Conservation (phyloP, 2,888 invertebrate species). For the Chalcosyrphus nemorum region DNA sequence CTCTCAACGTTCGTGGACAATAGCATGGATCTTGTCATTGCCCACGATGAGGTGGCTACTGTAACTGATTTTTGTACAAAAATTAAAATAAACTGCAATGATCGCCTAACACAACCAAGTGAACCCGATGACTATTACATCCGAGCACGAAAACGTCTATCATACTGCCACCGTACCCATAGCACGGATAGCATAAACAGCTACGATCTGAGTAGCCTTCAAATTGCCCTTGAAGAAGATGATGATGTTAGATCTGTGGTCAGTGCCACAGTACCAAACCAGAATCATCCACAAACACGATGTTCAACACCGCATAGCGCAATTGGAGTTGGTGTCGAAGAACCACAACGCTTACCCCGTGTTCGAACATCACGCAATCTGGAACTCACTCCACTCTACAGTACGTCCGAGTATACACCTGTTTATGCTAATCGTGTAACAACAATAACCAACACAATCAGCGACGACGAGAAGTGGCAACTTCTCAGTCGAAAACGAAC, state of each 20-base stretch:
- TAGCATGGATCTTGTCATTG: slow-evolving; percentile 85
- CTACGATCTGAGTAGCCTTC: slow-evolving; percentile 78
- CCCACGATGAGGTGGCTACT: slow-evolving; percentile 85
- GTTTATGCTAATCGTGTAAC: slow-evolving; percentile 80
- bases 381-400: slow-evolving; percentile 79
- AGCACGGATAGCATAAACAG: slow-evolving; percentile 79
- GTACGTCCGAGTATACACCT: slow-evolving; percentile 79
- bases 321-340: slow-evolving; percentile 75
- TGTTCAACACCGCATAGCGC: slow-evolving; percentile 75
- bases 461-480: slow-evolving; percentile 82
- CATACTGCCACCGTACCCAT: slow-evolving; percentile 79
- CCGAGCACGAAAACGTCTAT: slow-evolving; percentile 78
- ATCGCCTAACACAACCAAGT: slow-evolving; percentile 13
- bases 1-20: slow-evolving; percentile 80
- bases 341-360: slow-evolving; percentile 6
- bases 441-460: slow-evolving; percentile 79
- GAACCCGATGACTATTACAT: slow-evolving; percentile 56
- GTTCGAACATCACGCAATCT: slow-evolving; percentile 78
- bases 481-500: slow-evolving; percentile 80
- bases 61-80: slow-evolving; percentile 81
- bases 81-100: slow-evolving; percentile 78
- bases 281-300: slow-evolving; percentile 67
- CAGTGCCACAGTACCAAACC: slow-evolving; percentile 43
- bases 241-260: slow-evolving; percentile 74
- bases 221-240: slow-evolving; percentile 76